phyloP scores from a whole-genome alignment of 2,888 invertebrate species.

The Schizaphis graminum region DNA sequence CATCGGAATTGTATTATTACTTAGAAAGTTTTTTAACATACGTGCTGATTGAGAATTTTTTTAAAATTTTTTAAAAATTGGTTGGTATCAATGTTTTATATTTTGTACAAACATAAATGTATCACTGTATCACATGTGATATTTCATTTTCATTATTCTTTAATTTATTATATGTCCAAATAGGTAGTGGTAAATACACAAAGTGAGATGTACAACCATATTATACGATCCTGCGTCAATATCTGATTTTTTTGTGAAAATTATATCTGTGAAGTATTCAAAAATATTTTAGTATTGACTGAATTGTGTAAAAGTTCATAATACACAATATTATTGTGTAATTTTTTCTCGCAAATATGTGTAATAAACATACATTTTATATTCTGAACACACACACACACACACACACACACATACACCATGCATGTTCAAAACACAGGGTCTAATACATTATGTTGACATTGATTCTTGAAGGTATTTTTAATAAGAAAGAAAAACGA shows the following conservation, averaged over 20 bases:
- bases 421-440: background rate
- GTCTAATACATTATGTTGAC: background rate
- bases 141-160: background rate
- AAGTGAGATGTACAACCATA: background rate
- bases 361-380: background rate
- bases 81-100: background rate
- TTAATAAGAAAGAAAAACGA: background rate
- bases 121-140: too few species aligned
- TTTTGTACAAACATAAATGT: background rate
- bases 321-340: background rate
- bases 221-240: background rate
- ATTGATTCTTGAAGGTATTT: background rate
- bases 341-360: background rate
- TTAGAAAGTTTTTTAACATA: too few species aligned
- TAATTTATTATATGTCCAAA: background rate
- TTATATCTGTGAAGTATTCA: background rate
- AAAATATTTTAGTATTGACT: conserved; percentile 15
- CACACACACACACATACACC: too few species aligned
- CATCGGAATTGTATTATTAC: too few species aligned
- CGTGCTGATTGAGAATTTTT: too few species aligned
- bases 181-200: background rate
- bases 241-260: conserved; percentile 1
- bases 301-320: background rate
- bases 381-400: background rate
- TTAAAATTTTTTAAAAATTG: background rate